Evolutionary conservation across 1,140 invertebrate genomes (phyloP), one percentile per base, ranked within the genome.

Genomic region (Colletes gigas): DNA sequence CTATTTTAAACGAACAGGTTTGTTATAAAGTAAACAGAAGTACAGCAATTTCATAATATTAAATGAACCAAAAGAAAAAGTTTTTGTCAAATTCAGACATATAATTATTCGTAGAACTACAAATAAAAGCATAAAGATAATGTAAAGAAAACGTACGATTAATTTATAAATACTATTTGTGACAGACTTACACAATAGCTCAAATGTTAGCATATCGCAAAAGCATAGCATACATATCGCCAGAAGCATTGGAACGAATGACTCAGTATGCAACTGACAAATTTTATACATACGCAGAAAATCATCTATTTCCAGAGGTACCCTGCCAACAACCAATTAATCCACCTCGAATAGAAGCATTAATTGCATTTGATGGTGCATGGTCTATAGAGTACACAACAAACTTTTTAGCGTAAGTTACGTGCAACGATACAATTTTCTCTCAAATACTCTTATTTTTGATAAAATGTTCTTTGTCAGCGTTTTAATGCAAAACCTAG

Each of bases 371-470:
- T 5, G 94, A 95, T 75, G 93, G 93, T 14, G 84, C 93, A 10
- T 95, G 94, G 94, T 91, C 91, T 19, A 88, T 89, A 47, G 94
- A 94, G 79, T 93, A 95, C 69, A 94, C 93, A 0, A 90, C 91
- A 78, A 91, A 94, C 82, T 94, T 95, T 84, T 88, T 95, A 66
- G 94, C 94, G 94, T 95, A 86, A 93, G 94, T 93, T 83, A 67
- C 62, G 41, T n/a, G n/a, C n/a, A n/a, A 39, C 39, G 7, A 76
- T 67, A 52, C 14, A 65, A 73, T 69, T n/a, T 67, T 60, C 19
- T 41, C 41, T 39, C 39, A 6, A 3, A 68, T 55, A 74, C n/a
- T n/a, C 55, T 47, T 62, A 62, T 77, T 63, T 72, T 52, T 62
- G 63, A 12, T 60, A 65, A 55, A 44, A 4, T 21, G 4, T 62